phyloP scores from a whole-genome alignment of 1,140 invertebrate genomes.

The Fopius arisanus region DNA sequence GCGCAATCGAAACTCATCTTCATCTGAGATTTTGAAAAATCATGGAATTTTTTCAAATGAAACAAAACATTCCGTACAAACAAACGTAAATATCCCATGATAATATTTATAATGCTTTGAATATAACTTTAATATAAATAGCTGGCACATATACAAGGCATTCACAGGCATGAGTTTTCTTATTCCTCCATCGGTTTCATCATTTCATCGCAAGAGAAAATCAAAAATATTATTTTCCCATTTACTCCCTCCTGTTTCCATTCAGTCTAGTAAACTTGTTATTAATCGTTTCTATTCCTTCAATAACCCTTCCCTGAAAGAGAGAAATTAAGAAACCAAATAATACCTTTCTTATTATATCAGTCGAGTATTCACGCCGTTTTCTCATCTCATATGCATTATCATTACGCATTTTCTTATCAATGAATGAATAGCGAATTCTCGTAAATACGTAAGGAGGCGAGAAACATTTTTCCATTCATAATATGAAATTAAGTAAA shows the following conservation, averaged over 20 bases:
- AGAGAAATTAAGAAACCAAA: too few species aligned
- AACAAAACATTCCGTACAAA: neutral
- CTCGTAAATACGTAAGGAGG: too few species aligned
- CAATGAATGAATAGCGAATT: too few species aligned
- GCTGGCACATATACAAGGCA: constrained; percentile 58
- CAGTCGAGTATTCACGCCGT: neutral
- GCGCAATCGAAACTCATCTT: too few species aligned
- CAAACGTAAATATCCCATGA: neutral
- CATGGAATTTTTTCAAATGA: neutral
- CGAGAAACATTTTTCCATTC: too few species aligned
- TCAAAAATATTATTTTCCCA: neutral
- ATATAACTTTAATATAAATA: constrained; percentile 56
- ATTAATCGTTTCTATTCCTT: too few species aligned
- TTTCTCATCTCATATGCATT: too few species aligned
- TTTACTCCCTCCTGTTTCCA: neutral
- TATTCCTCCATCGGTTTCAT: neutral
- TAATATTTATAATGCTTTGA: neutral
- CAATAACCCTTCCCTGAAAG: too few species aligned
- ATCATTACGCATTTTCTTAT: too few species aligned
- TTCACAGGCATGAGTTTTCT: neutral
- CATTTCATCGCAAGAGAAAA: too few species aligned
- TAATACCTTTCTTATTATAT: neutral
- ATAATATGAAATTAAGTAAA: too few species aligned
- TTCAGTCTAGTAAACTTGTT: too few species aligned
- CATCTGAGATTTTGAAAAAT: neutral